These are phyloP conservation scores for Heliconius melpomene DNA, from an alignment of 1,140 invertebrate genomes.

Conservation along the genomic window DNA sequence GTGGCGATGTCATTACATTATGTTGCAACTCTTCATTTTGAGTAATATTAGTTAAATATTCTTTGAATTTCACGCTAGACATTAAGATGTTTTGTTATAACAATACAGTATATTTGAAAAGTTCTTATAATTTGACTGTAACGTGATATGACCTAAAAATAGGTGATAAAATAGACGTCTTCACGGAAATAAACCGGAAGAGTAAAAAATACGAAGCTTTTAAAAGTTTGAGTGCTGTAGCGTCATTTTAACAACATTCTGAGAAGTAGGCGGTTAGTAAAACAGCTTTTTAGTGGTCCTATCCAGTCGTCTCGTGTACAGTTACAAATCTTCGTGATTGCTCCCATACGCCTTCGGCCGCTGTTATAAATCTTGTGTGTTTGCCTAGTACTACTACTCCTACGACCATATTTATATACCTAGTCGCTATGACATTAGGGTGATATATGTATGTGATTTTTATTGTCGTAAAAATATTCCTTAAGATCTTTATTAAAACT, in stretches of 20 bases:
- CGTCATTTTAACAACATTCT: slow-evolving; percentile 48
- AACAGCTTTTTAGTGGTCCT: slow-evolving; percentile 55
- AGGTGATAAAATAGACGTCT: not conserved
- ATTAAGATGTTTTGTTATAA: not conserved
- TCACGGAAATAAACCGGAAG: slow-evolving; percentile 26
- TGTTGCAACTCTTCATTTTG: not conserved
- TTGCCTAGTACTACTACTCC: slow-evolving; percentile 2
- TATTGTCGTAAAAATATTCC: not conserved
- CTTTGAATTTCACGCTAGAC: no score
- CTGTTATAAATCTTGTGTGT: slow-evolving; percentile 32
- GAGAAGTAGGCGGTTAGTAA: slow-evolving; percentile 53
- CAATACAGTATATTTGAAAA: not conserved
- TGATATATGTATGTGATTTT: not conserved
- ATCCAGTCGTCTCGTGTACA: slow-evolving; percentile 43
- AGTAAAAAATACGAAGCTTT: slow-evolving; percentile 46
- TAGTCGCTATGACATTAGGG: not conserved
- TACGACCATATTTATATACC: not conserved
- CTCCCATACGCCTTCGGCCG: slow-evolving; percentile 45
- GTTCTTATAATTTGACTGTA: not conserved
- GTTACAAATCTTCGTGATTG: slow-evolving; percentile 61
- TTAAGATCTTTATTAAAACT: not conserved
- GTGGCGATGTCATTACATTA: slow-evolving; percentile 15
- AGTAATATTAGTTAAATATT: not conserved
- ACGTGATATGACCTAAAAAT: not conserved
- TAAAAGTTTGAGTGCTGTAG: slow-evolving; percentile 42